Evolutionary conservation across 2,888 invertebrate genomes (phyloP), one percentile per base, ranked within the genome.

Genomic region (Lasius platythorax): DNA sequence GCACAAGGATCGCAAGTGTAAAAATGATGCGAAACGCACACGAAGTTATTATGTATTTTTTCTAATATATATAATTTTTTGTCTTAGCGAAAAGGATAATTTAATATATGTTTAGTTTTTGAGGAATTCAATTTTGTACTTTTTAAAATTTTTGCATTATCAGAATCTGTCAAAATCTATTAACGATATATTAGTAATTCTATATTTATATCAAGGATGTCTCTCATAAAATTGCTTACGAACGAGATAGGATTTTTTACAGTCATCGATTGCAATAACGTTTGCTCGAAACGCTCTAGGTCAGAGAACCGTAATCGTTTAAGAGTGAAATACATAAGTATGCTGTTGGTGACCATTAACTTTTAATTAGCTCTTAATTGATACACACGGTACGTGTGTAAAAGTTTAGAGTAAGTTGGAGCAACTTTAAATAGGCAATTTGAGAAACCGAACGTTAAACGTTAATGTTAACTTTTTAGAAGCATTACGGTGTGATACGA

Each of bases 211-310:
- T 72, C 53, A 72, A 33, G 53, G 18, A 11, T 73, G 56, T 61
- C 37, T 37, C 37, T 72, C 56, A 40, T 73, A 40, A 58, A 73
- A 70, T 70, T 70, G 15, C 15, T 70, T n/a, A 53, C 33, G 15
- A 53, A 53, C 12, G 8, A 70, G 33, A 33, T 15, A 33, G 4
- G 12, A 53, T 70, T 33, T 50, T 33, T 70, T 33, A 33, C 33
- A 33, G 33, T 70, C n/a, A 15, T 18, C 33, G 33, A 2, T 50
- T 53, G 46, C n/a, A 53, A 53, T 50, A 70, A 70, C n/a, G 12
- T 53, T 23, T 28, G 37, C 53, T 53, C 15, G 23, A 72, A 72
- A 56, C 37, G 9, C 23, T 37, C 28, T 15, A 23, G 15, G 9
- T 56, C 37, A 40, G 11, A 40, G 23, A 56, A 37, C 37, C 5